Conservation (phyloP, 2,113 vertebrate genomes). For the Morone saxatilis region DNA sequence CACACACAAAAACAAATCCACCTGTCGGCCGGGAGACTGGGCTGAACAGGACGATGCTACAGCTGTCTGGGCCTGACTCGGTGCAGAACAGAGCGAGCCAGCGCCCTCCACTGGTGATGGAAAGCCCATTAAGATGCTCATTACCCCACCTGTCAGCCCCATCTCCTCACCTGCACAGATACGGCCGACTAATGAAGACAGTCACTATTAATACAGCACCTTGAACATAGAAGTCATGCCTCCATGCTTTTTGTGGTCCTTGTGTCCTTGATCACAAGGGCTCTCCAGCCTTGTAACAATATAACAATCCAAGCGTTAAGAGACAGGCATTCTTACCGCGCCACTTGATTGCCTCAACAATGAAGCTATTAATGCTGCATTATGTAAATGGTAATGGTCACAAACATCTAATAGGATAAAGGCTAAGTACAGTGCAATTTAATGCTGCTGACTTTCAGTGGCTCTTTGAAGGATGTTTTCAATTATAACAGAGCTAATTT, state of each 20-base stretch:
- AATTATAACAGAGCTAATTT: slow-evolving; percentile 85
- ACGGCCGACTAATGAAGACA: slow-evolving; percentile 71
- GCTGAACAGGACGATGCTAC: slow-evolving; percentile 65
- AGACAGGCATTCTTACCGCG: slow-evolving; percentile 61
- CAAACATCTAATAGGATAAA: slow-evolving; percentile 82
- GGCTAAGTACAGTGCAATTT: slow-evolving; percentile 82
- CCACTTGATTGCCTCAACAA: slow-evolving; percentile 77
- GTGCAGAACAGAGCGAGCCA: slow-evolving; percentile 60
- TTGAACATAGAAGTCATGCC: slow-evolving; percentile 69
- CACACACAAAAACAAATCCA: slow-evolving; percentile 84
- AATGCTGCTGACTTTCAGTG: slow-evolving; percentile 83
- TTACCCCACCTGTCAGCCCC: slow-evolving; percentile 74
- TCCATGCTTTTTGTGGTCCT: slow-evolving; percentile 70
- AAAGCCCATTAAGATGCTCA: slow-evolving; percentile 79
- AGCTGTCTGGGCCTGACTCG: slow-evolving; percentile 75
- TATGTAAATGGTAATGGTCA: slow-evolving; percentile 81
- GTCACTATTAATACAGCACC: slow-evolving; percentile 67
- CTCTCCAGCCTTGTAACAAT: slow-evolving; percentile 64
- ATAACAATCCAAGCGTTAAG: slow-evolving; percentile 69
- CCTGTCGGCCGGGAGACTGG: slow-evolving; percentile 79
- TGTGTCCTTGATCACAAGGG: slow-evolving; percentile 76
- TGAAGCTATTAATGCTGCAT: slow-evolving; percentile 81
- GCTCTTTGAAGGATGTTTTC: slow-evolving; percentile 86
- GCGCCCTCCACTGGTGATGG: slow-evolving; percentile 81
- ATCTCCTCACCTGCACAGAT: slow-evolving; percentile 70